Conservation (phyloP, 2,888 invertebrate genomes). For the Odontocerum albicorne region DNA sequence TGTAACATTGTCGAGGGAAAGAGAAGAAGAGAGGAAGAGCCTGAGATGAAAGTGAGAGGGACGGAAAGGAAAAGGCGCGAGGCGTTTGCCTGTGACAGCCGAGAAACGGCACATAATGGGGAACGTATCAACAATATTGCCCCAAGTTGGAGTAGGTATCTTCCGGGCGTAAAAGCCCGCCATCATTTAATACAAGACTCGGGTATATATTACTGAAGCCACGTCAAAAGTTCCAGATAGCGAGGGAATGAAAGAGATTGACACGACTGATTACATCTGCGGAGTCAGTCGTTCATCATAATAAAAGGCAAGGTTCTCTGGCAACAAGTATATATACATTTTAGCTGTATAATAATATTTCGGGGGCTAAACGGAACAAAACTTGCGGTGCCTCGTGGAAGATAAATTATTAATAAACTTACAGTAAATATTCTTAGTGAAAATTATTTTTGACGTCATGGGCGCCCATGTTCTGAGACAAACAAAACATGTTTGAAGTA, state of each 20-base stretch:
- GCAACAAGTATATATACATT: no score
- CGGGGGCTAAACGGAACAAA: no score
- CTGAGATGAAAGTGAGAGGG: no score
- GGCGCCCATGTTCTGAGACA: no score
- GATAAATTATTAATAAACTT: no score
- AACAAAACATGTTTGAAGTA: no score
- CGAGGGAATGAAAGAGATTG: slow-evolving; percentile 22
- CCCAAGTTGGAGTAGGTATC: slow-evolving; percentile 25
- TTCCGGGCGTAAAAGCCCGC: slow-evolving; percentile 9
- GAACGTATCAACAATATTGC: slow-evolving; percentile 26
- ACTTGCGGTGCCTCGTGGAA: no score
- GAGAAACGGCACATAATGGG: slow-evolving; percentile 18
- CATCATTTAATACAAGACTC: slow-evolving; percentile 14
- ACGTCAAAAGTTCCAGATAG: slow-evolving; percentile 9
- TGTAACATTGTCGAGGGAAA: background rate
- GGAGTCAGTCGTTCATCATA: slow-evolving; percentile 18
- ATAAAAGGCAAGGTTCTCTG: slow-evolving; percentile 1
- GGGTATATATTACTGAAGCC: slow-evolving; percentile 11
- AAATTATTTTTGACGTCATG: no score
- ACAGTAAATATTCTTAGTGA: no score
- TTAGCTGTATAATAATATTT: no score
- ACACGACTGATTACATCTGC: slow-evolving; percentile 22
- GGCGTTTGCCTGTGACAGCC: slow-evolving; percentile 8
- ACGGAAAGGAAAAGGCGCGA: no score
- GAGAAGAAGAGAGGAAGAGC: slow-evolving; percentile 4